Conservation (phyloP, 2,797 vertebrate genomes). For the Manis pentadactyla region DNA sequence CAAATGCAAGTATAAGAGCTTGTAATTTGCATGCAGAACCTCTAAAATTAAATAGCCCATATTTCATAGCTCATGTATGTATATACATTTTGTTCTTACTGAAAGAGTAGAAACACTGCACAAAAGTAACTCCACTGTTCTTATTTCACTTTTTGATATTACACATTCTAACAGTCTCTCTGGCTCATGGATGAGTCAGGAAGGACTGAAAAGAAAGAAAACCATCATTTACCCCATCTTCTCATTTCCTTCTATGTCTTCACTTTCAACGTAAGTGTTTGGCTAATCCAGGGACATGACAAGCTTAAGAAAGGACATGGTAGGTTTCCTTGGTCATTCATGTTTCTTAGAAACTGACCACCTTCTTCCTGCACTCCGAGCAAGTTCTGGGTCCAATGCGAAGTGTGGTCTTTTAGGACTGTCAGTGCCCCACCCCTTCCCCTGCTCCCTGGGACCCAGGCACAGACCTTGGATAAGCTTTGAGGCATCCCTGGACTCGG, state of each 20-base stretch:
- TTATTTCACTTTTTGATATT: background rate
- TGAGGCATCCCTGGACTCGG: background rate
- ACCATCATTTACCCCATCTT: background rate
- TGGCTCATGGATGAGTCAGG: background rate
- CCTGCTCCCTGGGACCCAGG: too few relatives aligned
- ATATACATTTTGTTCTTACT: background rate
- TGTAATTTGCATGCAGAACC: background rate
- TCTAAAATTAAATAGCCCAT: background rate
- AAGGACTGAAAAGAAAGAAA: background rate
- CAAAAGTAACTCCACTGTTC: background rate
- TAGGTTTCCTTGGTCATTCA: background rate
- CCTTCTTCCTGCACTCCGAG: background rate
- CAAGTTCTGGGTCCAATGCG: background rate
- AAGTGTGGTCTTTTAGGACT: background rate
- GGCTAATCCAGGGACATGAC: background rate
- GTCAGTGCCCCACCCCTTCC: rapidly evolving
- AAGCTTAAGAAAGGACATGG: background rate
- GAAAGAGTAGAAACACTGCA: background rate
- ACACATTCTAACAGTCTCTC: background rate
- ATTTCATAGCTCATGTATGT: background rate
- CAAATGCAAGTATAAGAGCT: background rate
- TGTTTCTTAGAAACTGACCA: background rate
- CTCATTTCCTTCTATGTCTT: background rate
- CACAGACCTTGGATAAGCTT: background rate
- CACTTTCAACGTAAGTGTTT: background rate